Evolutionary conservation across 30 jellyfish, hydroid and myxozoan genomes (phyloP).

Genomic region (Euphysa ruthae): DNA sequence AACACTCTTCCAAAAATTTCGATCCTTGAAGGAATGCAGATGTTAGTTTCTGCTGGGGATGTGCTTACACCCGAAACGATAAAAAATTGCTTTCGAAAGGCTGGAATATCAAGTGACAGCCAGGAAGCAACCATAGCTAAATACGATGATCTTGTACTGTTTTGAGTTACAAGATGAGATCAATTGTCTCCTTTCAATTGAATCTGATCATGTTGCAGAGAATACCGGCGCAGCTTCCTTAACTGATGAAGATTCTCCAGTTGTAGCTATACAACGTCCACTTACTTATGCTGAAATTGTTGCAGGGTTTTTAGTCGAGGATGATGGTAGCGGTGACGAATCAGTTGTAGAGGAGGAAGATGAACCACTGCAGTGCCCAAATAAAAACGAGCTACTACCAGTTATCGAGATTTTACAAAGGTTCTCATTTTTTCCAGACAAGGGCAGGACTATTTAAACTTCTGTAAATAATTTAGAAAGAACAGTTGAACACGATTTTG

Average conservation of each 20-base stretch:
- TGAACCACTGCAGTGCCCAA: too few relatives aligned
- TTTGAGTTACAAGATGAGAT: not conserved
- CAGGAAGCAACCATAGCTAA: not conserved
- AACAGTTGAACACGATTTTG: too few relatives aligned
- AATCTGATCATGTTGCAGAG: not conserved
- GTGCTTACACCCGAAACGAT: not conserved
- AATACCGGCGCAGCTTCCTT: not conserved
- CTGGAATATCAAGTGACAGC: not conserved
- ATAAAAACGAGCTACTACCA: too few relatives aligned
- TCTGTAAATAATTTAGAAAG: too few relatives aligned
- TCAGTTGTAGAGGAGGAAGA: too few relatives aligned
- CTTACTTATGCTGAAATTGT: not conserved
- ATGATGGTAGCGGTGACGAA: too few relatives aligned
- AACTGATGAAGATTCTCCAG: too few relatives aligned
- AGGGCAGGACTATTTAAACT: too few relatives aligned
- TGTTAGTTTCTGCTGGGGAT: not conserved
- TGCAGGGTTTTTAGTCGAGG: not conserved
- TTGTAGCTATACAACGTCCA: not conserved
- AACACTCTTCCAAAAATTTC: not conserved
- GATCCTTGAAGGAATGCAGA: conserved; percentile 8
- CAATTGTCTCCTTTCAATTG: not conserved
- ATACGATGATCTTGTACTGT: not conserved
- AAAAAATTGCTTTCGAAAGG: not conserved
- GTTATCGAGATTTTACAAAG: too few relatives aligned
- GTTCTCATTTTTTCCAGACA: too few relatives aligned